Percentiles rank a stretch among this genome's conserved stretches.
Conservation (phyloP, 2,113 vertebrate species). For the Cebidichthys violaceus region DNA sequence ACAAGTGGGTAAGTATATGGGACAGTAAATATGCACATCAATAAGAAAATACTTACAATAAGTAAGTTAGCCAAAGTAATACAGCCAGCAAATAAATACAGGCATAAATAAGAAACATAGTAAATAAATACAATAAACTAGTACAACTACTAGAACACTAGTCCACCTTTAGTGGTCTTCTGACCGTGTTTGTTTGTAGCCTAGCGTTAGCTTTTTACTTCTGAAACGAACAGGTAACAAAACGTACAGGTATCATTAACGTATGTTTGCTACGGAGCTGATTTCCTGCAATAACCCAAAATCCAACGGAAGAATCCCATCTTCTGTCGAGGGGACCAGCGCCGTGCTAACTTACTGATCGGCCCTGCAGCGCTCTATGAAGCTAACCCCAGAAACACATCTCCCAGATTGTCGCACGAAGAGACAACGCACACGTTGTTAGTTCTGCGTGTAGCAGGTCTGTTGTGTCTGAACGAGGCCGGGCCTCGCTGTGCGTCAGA, state of each 20-base stretch:
- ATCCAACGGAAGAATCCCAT: too few species aligned
- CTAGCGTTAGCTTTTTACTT: too few species aligned
- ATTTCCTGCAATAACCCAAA: too few species aligned
- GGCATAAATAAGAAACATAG: background rate
- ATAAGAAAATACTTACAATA: too few species aligned
- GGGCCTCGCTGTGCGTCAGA: slow-evolving; percentile 6
- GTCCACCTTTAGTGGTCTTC: background rate
- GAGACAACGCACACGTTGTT: background rate
- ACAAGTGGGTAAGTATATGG: too few species aligned
- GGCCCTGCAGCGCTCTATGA: too few species aligned
- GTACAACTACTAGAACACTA: background rate
- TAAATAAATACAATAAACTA: background rate
- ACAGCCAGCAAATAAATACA: background rate
- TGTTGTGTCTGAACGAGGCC: background rate
- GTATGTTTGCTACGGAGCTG: too few species aligned
- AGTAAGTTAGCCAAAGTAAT: too few species aligned
- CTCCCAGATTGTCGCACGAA: background rate
- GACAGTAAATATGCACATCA: too few species aligned
- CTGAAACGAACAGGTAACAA: too few species aligned
- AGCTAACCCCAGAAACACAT: background rate
- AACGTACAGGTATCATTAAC: too few species aligned
- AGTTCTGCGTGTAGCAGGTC: background rate
- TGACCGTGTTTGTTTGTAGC: background rate
- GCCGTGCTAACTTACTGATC: background rate
- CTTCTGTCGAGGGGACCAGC: too few species aligned